phyloP scores from a whole-genome alignment of 1,140 invertebrate species.

The Octopus bimaculoides region DNA sequence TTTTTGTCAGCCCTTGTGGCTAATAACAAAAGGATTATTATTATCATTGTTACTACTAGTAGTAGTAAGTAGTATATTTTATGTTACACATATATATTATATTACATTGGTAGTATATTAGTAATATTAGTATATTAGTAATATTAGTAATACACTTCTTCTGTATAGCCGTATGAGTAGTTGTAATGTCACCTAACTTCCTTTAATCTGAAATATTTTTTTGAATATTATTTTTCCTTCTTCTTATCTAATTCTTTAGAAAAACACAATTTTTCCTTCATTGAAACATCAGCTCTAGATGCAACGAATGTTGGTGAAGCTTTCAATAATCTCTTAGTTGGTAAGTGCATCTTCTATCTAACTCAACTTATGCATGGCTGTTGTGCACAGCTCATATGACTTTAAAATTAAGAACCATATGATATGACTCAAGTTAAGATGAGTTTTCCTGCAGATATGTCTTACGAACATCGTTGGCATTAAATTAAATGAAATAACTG shows the following conservation, averaged over 20 bases:
- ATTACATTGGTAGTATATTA: too few relatives aligned
- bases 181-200: too few relatives aligned
- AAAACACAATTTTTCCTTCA: constrained; percentile 94
- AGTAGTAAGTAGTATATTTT: too few relatives aligned
- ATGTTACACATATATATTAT: too few relatives aligned
- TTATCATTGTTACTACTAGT: too few relatives aligned
- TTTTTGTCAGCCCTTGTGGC: too few relatives aligned
- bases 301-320: constrained; percentile 99
- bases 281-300: constrained; percentile 99
- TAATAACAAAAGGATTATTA: too few relatives aligned
- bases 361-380: not conserved
- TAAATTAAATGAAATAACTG: too few relatives aligned
- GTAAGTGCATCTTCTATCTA: constrained; percentile 60
- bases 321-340: constrained; percentile 99
- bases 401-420: not conserved
- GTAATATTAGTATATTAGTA: too few relatives aligned
- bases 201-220: not conserved
- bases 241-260: constrained; percentile 61
- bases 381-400: not conserved
- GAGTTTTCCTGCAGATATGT: too few relatives aligned
- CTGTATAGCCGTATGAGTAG: too few relatives aligned
- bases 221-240: not conserved
- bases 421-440: not conserved
- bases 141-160: too few relatives aligned
- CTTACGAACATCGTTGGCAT: not conserved